Evolutionary conservation across 2,888 invertebrate species (phyloP).

Genomic region (Drosophila kambysellisi): DNA sequence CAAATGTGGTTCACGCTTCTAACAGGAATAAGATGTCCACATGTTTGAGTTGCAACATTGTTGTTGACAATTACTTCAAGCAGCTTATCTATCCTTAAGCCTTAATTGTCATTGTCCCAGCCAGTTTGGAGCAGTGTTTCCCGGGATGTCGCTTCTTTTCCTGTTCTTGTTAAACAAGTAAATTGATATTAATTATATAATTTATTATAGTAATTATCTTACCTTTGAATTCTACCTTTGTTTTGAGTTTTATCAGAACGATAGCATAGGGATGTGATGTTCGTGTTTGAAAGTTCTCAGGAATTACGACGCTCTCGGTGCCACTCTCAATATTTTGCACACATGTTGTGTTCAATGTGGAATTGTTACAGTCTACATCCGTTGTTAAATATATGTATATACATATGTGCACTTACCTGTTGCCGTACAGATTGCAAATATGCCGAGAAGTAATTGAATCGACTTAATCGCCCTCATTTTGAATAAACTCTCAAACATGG

Average conservation of each 20-base stretch:
- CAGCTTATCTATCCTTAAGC: no score
- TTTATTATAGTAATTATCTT: background rate
- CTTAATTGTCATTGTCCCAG: background rate
- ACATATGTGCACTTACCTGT: no score
- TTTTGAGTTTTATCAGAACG: conserved; percentile 22
- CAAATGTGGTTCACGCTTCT: background rate
- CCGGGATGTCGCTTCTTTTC: conserved; percentile 1
- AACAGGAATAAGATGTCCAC: background rate
- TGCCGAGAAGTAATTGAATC: no score
- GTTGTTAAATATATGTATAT: no score
- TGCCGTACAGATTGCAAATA: no score
- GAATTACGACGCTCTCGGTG: conserved; percentile 3
- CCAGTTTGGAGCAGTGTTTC: conserved; percentile 8
- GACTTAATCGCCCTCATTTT: no score
- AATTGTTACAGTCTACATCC: background rate
- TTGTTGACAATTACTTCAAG: background rate
- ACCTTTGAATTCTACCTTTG: conserved; percentile 22
- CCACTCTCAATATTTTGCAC: conserved; percentile 5
- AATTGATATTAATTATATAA: no score
- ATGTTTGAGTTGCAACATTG: background rate
- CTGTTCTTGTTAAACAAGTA: conserved; percentile 4
- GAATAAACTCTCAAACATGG: no score
- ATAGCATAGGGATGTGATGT: conserved; percentile 5
- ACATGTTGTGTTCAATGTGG: background rate
- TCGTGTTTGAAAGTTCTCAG: background rate